Evolutionary conservation across 1,140 invertebrate species (phyloP), one percentile per base, ranked within the genome.

Genomic region (Rhizoglyphus robini): DNA sequence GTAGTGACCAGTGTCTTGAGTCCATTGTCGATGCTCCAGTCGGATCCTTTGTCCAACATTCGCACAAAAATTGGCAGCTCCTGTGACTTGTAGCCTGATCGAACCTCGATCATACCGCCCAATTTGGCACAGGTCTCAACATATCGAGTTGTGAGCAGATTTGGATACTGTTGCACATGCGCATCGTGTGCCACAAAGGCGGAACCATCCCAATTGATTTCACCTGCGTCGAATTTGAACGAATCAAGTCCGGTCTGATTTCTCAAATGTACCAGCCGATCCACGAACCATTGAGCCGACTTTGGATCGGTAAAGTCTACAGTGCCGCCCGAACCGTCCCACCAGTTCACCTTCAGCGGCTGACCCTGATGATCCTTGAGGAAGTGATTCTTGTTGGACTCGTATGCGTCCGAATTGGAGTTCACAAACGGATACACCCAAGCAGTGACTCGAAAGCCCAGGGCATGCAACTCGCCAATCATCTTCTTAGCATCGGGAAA

Each of bases 11-110:
- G 71, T 0, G 88, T 87, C 68, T 76, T 72, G 20, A 84, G 69
- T 0, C 90, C 90, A 74, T 90, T 89, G 67, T 86, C 81, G 68
- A 83, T 79, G 4, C 81, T 82, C 89, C 89, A 95, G 48, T 77
- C 79, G 0, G 87, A 86, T 72, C 87, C 83, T 63, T 81, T 91
- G 75, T 95, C 90, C 11, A n/a, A n/a, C n/a, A n/a, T n/a, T n/a
- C n/a, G n/a, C n/a, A n/a, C n/a, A n/a, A n/a, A n/a, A n/a, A n/a
- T 92, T 80, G 84, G 95, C 91, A 47, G 91, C 81, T 85, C 74
- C 75, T 94, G 90, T 0, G 84, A 86, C 66, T 80, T 79, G 73
- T 73, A 79, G 30, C 79, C 83, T 8, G 80, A 75, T 58, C 89
- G 79, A 3, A 88, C 84, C 79, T 89, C 89, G n/a, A 85, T 83